Conservation (phyloP, 2,113 vertebrate species). For the Apus apus region DNA sequence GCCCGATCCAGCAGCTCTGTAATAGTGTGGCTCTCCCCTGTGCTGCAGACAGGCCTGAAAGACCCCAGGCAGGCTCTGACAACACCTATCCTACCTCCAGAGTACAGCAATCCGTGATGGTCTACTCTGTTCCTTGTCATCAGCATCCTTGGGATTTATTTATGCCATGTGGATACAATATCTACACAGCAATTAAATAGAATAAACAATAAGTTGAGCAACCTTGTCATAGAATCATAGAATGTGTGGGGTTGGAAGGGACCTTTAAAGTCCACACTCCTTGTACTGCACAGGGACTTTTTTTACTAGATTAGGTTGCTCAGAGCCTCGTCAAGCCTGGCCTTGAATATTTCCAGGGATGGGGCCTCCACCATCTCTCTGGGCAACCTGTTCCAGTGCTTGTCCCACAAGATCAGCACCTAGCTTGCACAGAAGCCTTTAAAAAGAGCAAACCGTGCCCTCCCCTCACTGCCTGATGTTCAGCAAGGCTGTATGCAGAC, state of each 20-base stretch:
- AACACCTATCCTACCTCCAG: not conserved
- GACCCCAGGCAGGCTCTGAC: not conserved
- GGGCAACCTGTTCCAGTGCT: too few relatives aligned
- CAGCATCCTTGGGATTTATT: not conserved
- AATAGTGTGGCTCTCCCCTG: not conserved
- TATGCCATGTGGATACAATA: not conserved
- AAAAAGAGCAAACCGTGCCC: not conserved
- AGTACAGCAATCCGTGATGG: fast-evolving
- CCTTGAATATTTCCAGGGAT: too few relatives aligned
- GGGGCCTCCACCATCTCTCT: too few relatives aligned
- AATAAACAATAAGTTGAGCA: not conserved
- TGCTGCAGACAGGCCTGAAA: not conserved
- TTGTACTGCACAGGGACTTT: too few relatives aligned
- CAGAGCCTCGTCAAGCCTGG: too few relatives aligned
- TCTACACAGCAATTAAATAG: not conserved
- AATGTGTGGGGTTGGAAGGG: too few relatives aligned
- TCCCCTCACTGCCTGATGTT: not conserved
- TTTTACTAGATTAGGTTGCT: too few relatives aligned
- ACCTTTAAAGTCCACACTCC: too few relatives aligned
- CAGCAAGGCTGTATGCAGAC: not conserved
- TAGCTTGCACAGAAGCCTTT: not conserved
- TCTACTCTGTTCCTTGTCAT: not conserved
- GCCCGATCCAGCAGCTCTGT: fast-evolving
- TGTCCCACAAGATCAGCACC: not conserved
- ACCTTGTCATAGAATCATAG: not conserved